Evolutionary conservation across 2,797 vertebrate genomes (phyloP).

Genomic region (Chelonia mydas): DNA sequence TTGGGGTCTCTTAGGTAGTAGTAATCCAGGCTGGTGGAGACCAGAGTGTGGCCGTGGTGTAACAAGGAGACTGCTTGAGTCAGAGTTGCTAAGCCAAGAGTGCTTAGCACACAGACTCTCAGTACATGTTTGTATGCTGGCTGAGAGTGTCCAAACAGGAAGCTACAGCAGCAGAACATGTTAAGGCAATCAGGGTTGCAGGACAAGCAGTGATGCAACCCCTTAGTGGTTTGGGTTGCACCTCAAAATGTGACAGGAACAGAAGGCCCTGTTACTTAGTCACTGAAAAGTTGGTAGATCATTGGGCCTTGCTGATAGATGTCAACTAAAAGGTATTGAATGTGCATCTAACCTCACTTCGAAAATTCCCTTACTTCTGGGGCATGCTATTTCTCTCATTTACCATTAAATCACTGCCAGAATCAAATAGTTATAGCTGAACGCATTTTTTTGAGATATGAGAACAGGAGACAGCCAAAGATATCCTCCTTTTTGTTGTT

Average conservation of each 20-base stretch:
- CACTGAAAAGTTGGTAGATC: conserved; percentile 59
- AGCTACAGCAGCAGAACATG: neutral
- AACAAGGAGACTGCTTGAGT: neutral
- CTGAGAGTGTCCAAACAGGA: neutral
- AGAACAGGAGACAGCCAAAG: conserved; percentile 69
- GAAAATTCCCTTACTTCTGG: conserved; percentile 65
- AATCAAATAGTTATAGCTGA: conserved; percentile 65
- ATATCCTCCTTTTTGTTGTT: conserved; percentile 27
- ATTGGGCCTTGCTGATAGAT: conserved; percentile 55
- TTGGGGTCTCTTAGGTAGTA: neutral
- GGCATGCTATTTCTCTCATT: conserved; percentile 64
- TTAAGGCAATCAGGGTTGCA: neutral
- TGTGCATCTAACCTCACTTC: conserved; percentile 60
- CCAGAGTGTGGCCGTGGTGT: neutral
- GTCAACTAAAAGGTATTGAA: conserved; percentile 66
- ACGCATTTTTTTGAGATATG: conserved; percentile 64
- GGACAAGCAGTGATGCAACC: neutral
- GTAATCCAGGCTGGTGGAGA: neutral
- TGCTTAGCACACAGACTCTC: neutral
- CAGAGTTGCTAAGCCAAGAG: too few relatives aligned
- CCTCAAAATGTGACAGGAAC: neutral
- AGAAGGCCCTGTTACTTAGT: conserved; percentile 55
- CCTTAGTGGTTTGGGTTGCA: neutral
- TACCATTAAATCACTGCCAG: conserved; percentile 64
- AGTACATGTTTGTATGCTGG: neutral